Percentiles rank a stretch among this genome's conserved stretches.
phyloP scores from a whole-genome alignment of 1,140 invertebrate genomes.

The Centruroides sculpturatus region DNA sequence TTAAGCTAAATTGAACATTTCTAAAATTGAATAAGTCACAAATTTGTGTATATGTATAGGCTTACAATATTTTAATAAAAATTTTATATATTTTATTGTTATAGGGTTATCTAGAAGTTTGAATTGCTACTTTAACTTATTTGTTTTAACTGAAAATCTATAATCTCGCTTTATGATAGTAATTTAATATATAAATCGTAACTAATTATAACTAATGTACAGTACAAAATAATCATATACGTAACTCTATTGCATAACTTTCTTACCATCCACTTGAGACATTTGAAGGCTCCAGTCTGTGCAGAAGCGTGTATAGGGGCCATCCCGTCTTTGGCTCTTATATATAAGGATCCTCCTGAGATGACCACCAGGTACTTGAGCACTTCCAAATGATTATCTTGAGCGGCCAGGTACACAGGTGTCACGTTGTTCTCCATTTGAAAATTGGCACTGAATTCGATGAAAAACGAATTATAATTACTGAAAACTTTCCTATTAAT shows the following conservation, averaged over 20 bases:
- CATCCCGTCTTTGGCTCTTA: conserved; percentile 68
- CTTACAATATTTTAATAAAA: too few relatives aligned
- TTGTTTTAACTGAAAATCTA: too few relatives aligned
- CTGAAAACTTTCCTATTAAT: conserved; percentile 16
- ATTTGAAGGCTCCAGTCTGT: conserved; percentile 65
- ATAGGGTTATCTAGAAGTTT: too few relatives aligned
- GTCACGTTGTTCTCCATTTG: conserved; percentile 70
- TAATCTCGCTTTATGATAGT: too few relatives aligned
- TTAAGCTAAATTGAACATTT: too few relatives aligned
- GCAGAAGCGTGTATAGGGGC: conserved; percentile 68
- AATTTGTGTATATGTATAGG: too few relatives aligned
- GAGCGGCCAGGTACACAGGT: conserved; percentile 67
- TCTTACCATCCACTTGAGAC: conserved; percentile 72
- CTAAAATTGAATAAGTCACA: too few relatives aligned
- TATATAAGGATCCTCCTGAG: conserved; percentile 55
- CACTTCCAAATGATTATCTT: conserved; percentile 68
- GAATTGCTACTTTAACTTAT: too few relatives aligned
- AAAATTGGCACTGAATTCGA: conserved; percentile 49
- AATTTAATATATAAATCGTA: too few relatives aligned
- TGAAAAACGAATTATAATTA: not conserved
- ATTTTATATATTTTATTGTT: too few relatives aligned
- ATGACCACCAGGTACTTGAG: conserved; percentile 62
- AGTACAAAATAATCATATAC: too few relatives aligned
- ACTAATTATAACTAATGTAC: too few relatives aligned
- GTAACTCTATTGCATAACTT: not conserved